Evolutionary conservation across 1,140 invertebrate species (phyloP).

Genomic region (Metaphire vulgaris): DNA sequence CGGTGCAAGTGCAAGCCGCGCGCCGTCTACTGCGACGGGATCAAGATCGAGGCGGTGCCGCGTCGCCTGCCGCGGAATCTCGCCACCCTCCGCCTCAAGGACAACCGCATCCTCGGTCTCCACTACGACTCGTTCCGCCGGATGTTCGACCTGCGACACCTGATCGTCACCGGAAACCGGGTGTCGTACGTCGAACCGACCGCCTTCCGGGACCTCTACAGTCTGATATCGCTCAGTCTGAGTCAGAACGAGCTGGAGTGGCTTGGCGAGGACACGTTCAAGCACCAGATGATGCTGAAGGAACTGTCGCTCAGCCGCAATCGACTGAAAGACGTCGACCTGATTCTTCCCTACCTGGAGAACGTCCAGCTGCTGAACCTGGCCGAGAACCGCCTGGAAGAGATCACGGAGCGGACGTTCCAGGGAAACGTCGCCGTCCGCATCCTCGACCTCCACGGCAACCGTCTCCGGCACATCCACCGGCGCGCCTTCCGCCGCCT

Average conservation of each 20-base stretch:
- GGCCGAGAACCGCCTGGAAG: constrained; percentile 14
- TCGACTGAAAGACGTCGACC: neutral
- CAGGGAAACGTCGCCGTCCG: constrained; percentile 17
- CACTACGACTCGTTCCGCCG: neutral
- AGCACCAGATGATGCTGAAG: neutral
- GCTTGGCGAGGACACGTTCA: neutral
- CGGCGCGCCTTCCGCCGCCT: constrained; percentile 22
- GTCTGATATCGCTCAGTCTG: constrained; percentile 65
- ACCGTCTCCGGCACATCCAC: constrained; percentile 17
- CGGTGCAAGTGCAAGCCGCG: neutral
- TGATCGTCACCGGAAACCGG: neutral
- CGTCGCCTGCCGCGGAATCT: neutral
- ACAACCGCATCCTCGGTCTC: neutral
- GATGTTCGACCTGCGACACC: neutral
- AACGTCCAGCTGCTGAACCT: constrained; percentile 15
- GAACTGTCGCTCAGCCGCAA: neutral
- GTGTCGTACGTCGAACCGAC: constrained; percentile 37
- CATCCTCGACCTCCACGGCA: constrained; percentile 26
- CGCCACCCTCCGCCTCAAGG: neutral
- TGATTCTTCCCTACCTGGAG: neutral
- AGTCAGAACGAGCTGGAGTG: constrained; percentile 57
- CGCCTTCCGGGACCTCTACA: constrained; percentile 34
- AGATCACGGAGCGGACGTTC: constrained; percentile 19
- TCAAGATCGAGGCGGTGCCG: neutral
- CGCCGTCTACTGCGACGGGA: neutral